A percentile compares a stretch with the other conserved stretches of the same genome.
Evolutionary conservation across 2,113 vertebrate species (phyloP).

Genomic region (Prionailurus bengalensis): DNA sequence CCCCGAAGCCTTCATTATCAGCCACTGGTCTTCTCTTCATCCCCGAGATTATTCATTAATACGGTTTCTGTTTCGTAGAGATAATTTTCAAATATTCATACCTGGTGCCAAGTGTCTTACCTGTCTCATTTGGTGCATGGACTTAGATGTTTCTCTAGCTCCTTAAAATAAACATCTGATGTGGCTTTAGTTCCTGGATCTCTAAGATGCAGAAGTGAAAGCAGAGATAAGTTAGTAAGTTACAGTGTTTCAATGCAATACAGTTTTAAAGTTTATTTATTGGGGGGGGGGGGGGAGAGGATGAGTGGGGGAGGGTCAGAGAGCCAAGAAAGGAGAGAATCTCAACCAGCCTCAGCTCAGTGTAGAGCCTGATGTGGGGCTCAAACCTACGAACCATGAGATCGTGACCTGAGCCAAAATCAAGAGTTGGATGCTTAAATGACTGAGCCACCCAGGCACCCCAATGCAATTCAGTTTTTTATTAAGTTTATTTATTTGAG

Average conservation of each 20-base stretch:
- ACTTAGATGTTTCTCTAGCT: not conserved
- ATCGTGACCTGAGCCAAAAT: not conserved
- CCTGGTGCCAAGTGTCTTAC: not conserved
- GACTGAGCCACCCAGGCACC: not conserved
- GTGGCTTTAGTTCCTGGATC: not conserved
- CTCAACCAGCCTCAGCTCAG: not conserved
- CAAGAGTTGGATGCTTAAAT: not conserved
- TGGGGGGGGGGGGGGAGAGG: not conserved
- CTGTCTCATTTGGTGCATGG: not conserved
- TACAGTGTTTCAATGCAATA: not conserved
- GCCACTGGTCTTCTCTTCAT: not conserved
- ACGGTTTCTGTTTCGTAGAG: not conserved
- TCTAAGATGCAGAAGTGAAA: not conserved
- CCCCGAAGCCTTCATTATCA: not conserved
- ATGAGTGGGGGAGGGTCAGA: too few species aligned
- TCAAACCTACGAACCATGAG: accelerated
- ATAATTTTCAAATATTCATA: not conserved
- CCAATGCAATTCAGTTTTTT: not conserved
- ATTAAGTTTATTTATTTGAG: too few species aligned
- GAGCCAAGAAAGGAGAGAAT: not conserved
- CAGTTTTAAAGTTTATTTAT: not conserved
- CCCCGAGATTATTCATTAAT: not conserved
- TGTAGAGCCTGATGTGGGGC: not conserved
- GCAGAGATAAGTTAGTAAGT: not conserved
- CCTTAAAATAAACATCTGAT: not conserved